Conservation (phyloP, 2,797 vertebrate genomes). For the Ateles fusciceps region DNA sequence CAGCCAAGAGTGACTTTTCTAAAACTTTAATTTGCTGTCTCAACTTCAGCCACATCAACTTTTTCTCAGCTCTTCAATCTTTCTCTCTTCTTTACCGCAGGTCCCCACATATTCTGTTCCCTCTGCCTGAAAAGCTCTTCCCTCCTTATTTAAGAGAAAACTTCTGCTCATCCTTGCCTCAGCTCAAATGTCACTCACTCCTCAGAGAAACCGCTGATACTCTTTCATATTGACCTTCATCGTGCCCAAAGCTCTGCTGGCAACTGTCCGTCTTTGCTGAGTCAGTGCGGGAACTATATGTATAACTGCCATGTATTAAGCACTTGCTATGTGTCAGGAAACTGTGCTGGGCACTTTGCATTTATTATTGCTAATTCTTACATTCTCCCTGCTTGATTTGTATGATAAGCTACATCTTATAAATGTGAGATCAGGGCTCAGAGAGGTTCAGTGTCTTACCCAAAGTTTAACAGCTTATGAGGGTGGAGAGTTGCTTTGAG, state of each 20-base stretch:
- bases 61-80: background rate
- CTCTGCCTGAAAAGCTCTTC: background rate
- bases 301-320: background rate
- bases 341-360: background rate
- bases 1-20: background rate
- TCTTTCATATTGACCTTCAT: background rate
- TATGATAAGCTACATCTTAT: background rate
- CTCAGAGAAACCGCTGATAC: background rate
- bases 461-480: background rate
- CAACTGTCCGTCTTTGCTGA: background rate
- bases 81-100: background rate
- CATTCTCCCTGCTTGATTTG: background rate
- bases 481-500: background rate
- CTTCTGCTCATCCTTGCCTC: background rate
- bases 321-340: background rate
- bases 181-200: background rate
- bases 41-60: background rate
- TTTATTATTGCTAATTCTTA: background rate
- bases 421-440: background rate
- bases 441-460: background rate
- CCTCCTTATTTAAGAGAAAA: background rate
- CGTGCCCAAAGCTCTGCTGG: background rate
- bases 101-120: background rate
- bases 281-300: background rate
- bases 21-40: background rate